Conservation (phyloP, 2,113 vertebrate genomes). For the Helogale parvula region DNA sequence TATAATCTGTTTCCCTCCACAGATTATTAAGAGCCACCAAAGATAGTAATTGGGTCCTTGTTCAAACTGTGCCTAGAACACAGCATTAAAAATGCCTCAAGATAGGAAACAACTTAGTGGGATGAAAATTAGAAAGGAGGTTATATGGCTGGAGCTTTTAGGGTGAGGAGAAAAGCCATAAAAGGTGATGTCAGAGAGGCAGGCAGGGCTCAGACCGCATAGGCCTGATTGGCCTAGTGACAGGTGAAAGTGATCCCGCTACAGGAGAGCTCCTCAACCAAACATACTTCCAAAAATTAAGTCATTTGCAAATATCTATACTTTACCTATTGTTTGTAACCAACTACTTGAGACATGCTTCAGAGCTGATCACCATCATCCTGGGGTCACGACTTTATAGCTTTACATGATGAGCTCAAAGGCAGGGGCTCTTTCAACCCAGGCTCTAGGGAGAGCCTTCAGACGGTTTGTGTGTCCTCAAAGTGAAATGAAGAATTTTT, state of each 20-base stretch:
- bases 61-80: neutral
- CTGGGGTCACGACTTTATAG: neutral
- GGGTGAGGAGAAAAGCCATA: neutral
- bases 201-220: neutral
- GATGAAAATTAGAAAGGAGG: neutral
- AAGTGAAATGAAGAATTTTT: neutral
- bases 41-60: neutral
- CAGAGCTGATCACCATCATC: neutral
- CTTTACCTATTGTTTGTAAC: neutral
- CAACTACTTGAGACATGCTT: neutral
- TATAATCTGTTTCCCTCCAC: neutral
- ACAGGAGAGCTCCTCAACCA: neutral
- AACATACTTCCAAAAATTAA: neutral
- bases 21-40: neutral
- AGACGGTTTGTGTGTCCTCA: neutral
- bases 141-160: neutral
- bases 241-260: neutral
- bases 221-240: neutral
- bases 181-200: neutral
- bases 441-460: neutral
- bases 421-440: neutral
- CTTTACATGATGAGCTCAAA: slow-evolving; percentile 15
- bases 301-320: neutral
- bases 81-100: neutral
- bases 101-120: neutral